Percentiles rank a stretch among this genome's conserved stretches.
Conservation (phyloP, 2,113 vertebrate genomes). For the Phycodurus eques region DNA sequence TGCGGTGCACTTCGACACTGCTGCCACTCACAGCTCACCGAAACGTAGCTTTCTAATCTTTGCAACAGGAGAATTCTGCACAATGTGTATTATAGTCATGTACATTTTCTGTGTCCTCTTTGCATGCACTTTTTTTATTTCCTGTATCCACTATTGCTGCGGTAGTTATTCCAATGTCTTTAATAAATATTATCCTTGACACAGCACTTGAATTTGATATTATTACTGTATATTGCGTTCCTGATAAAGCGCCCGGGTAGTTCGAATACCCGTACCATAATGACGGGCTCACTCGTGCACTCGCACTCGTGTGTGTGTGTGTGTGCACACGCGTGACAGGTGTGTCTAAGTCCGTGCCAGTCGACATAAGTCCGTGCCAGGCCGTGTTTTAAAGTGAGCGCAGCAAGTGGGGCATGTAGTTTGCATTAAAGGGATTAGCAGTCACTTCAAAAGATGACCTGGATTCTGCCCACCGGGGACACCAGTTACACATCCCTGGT, state of each 20-base stretch:
- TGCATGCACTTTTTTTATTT: too few relatives aligned
- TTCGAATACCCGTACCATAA: not conserved
- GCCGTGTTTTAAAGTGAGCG: constrained; percentile 73
- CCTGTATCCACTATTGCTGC: too few relatives aligned
- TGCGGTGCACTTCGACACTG: too few relatives aligned
- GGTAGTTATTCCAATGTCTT: too few relatives aligned
- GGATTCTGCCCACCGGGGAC: constrained; percentile 80
- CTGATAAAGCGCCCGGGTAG: not conserved
- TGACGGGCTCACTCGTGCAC: not conserved
- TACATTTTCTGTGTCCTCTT: too few relatives aligned
- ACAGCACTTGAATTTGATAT: too few relatives aligned
- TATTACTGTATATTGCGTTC: too few relatives aligned
- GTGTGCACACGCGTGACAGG: constrained; percentile 65
- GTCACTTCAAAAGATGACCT: constrained; percentile 81
- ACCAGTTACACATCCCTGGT: constrained; percentile 76
- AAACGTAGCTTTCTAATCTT: too few relatives aligned
- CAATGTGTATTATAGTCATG: too few relatives aligned
- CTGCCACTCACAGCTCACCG: too few relatives aligned
- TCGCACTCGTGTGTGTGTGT: constrained; percentile 11
- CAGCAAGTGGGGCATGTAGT: constrained; percentile 80
- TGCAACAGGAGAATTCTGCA: too few relatives aligned
- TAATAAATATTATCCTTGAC: too few relatives aligned
- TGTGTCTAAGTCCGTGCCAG: constrained; percentile 73
- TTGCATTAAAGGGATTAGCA: constrained; percentile 83
- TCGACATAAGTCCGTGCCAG: constrained; percentile 65